Conservation (phyloP, 2,113 vertebrate genomes). For the Dryoscopus gambensis region DNA sequence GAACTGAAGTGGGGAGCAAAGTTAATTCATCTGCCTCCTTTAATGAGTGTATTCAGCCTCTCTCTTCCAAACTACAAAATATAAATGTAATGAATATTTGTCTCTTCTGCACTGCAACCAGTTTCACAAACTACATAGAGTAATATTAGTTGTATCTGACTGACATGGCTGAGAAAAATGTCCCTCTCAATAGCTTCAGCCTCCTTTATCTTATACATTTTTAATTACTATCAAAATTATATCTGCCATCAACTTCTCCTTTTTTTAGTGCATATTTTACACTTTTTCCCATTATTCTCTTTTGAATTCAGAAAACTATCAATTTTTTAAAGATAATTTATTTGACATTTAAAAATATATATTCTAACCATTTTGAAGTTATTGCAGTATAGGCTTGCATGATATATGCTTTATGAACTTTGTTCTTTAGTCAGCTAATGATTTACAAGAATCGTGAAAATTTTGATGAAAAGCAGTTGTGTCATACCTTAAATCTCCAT, state of each 20-base stretch:
- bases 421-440: not conserved
- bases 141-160: not conserved
- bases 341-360: not conserved
- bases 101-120: not conserved
- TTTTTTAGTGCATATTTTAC: not conserved
- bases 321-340: not conserved
- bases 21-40: not conserved
- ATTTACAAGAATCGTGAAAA: not conserved
- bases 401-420: not conserved
- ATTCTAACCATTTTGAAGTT: not conserved
- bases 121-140: not conserved
- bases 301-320: not conserved
- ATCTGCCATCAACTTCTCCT: not conserved
- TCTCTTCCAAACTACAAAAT: not conserved
- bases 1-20: not conserved
- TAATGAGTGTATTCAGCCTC: not conserved
- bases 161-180: not conserved
- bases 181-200: not conserved
- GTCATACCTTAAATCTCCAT: slow-evolving; percentile 96
- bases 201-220: not conserved
- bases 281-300: not conserved
- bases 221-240: not conserved
- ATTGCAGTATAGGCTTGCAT: not conserved
- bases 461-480: not conserved
- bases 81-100: not conserved